These are phyloP conservation scores for Drosophila nr. medialis DNA, from an alignment of 2,888 invertebrate species.

Conservation along the genomic window DNA sequence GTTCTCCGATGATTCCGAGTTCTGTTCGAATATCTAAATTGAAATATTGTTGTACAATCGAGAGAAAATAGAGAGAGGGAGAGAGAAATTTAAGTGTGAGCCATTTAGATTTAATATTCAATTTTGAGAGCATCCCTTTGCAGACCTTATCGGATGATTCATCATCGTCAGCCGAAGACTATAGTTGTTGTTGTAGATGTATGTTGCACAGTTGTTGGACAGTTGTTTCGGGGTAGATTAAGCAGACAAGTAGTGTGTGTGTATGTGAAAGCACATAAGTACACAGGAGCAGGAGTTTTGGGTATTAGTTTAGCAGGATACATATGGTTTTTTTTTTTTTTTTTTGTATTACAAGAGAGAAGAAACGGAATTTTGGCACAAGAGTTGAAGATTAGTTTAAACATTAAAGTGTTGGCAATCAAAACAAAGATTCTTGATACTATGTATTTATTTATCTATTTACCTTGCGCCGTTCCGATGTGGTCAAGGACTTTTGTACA, in stretches of 20 bases:
- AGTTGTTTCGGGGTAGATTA: slow-evolving; percentile 33
- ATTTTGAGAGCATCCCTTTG: slow-evolving; percentile 31
- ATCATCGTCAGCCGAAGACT: slow-evolving; percentile 84
- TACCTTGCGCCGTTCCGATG: slow-evolving; percentile 91
- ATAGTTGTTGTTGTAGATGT: slow-evolving; percentile 46
- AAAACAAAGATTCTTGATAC: background rate
- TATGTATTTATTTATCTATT: slow-evolving; percentile 15
- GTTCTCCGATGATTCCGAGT: slow-evolving; percentile 85
- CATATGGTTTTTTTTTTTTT: background rate
- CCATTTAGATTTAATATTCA: background rate
- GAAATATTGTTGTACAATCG: background rate
- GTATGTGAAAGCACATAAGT: slow-evolving; percentile 35
- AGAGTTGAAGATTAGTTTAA: slow-evolving; percentile 50
- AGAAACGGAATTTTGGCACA: slow-evolving; percentile 59
- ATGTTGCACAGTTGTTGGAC: slow-evolving; percentile 26
- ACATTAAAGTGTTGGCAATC: slow-evolving; percentile 12
- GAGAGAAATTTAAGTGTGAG: background rate
- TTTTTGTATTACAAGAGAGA: slow-evolving; percentile 30
- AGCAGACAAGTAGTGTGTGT: slow-evolving; percentile 33
- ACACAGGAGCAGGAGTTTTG: slow-evolving; percentile 36
- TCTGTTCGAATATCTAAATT: slow-evolving; percentile 83
- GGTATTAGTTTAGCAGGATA: slow-evolving; percentile 57
- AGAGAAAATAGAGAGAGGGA: background rate
- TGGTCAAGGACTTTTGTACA: slow-evolving; percentile 89
- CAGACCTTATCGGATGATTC: slow-evolving; percentile 84